A percentile compares a stretch with the other conserved stretches of the same genome.
Conservation (phyloP, 1,140 invertebrate species). For the Triops longicaudatus region DNA sequence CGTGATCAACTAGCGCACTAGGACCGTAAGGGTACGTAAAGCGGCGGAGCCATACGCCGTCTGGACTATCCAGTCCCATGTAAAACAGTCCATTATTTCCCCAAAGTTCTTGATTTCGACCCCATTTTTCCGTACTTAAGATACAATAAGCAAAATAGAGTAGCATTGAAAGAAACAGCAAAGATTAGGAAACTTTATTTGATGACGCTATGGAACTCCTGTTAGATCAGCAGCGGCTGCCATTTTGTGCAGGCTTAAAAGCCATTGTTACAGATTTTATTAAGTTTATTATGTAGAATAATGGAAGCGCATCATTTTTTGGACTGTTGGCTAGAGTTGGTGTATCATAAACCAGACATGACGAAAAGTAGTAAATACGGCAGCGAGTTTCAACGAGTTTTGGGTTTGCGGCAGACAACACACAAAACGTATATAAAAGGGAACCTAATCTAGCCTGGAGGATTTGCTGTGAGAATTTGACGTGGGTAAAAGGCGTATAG, state of each 20-base stretch:
- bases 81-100: background rate
- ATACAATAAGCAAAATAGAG: background rate
- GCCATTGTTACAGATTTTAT: background rate
- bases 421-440: background rate
- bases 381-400: background rate
- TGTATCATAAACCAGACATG: background rate
- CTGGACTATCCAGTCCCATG: background rate
- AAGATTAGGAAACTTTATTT: background rate
- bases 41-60: background rate
- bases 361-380: background rate
- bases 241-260: background rate
- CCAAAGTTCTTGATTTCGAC: background rate
- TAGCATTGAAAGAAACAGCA: background rate
- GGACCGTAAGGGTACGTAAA: background rate
- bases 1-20: background rate
- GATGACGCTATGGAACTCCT: background rate
- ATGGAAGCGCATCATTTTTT: background rate
- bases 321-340: background rate
- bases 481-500: background rate
- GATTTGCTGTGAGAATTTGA: constrained; percentile 5
- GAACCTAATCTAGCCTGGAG: background rate
- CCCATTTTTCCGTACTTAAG: background rate
- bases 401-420: background rate
- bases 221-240: background rate
- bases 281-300: background rate